A percentile compares a stretch with the other conserved stretches of the same genome.
phyloP scores from a whole-genome alignment of 2,113 vertebrate species.

The Egretta garzetta region DNA sequence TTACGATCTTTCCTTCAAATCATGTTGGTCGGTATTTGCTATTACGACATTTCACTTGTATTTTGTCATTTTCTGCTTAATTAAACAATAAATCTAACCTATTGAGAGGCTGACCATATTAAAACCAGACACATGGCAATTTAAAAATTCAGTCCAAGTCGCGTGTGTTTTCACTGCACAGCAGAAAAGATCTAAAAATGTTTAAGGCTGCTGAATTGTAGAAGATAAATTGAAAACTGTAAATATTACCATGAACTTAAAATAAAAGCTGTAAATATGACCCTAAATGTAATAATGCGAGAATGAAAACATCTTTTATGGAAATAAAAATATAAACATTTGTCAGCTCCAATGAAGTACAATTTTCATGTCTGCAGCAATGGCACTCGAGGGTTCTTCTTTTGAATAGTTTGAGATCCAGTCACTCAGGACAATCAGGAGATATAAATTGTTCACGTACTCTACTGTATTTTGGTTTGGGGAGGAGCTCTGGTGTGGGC shows the following conservation, averaged over 20 bases:
- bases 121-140: neutral
- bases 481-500: neutral
- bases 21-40: neutral
- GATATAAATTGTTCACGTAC: neutral
- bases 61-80: conserved; percentile 47
- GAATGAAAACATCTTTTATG: neutral
- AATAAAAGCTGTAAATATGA: conserved; percentile 38
- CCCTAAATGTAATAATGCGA: neutral
- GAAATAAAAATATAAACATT: neutral
- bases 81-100: conserved; percentile 56
- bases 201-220: neutral
- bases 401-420: neutral
- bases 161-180: neutral
- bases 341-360: neutral
- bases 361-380: neutral
- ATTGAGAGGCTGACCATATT: neutral
- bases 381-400: neutral
- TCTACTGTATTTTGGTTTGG: neutral
- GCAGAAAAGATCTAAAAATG: neutral
- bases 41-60: neutral
- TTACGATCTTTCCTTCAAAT: neutral
- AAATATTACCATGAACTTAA: neutral
- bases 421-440: neutral
- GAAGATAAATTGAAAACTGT: neutral
- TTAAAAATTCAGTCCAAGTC: neutral